Base-by-base conservation (phyloP, 2,797 vertebrate genomes). In the Oreortyx pictus region DNA sequence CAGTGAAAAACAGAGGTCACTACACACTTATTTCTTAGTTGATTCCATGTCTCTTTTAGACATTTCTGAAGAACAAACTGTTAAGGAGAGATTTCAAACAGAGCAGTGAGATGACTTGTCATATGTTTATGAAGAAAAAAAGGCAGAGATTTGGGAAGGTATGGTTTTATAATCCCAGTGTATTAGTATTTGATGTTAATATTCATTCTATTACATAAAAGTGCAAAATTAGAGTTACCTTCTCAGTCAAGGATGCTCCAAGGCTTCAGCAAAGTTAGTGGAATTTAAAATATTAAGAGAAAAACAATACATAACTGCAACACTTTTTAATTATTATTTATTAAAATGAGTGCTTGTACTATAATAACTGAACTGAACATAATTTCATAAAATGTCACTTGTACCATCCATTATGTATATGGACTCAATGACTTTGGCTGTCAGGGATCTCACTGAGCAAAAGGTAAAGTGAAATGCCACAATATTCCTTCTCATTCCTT, bases 141-240 rank as follows among this genome's bases (percentile, higher is more conserved):
- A 90, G 2, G 6, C 29, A 62, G 39, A 70, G 47, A 24, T 4
- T 62, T 4, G 46, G 37, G 11, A 72, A 87, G 66, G 1, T 43
- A 92, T 24, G 73, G 43, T 10, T 90, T 6, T 77, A 31, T 19
- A 75, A 31, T 81, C n/a, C 20, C 84, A 54, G 41, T 81, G 27
- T 80, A 82, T 85, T 65, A 83, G 90, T 62, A 57, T 81, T 77
- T 86, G 35, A 82, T 70, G 43, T 87, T 93, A 93, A 66, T 92
- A 90, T 85, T 88, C 54, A 94, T 92, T 62, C 10, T 78, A 50
- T 92, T 92, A 92, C 73, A 31, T 59, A 89, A 41, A 86, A 89
- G 87, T 88, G 62, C 44, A 94, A 86, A 91, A 88, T 86, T 66
- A 81, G n/a, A 46, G 33, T 78, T 87, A 86, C 43, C 86, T 65